A percentile compares a stretch with the other conserved stretches of the same genome.
Evolutionary conservation across 2,113 vertebrate species (phyloP).

Genomic region (Cynoglossus semilaevis): DNA sequence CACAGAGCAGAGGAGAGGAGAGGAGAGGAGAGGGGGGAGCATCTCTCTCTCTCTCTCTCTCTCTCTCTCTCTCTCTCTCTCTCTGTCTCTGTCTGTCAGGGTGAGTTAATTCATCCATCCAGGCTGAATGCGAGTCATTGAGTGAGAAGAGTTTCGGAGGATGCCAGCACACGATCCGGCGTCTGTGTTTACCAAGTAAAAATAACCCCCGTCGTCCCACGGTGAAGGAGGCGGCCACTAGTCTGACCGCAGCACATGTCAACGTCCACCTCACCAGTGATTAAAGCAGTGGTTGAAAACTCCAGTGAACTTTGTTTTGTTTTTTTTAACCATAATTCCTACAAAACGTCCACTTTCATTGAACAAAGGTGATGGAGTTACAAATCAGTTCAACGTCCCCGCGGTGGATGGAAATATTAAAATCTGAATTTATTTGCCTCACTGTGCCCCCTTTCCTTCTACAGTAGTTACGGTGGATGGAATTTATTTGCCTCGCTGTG

Average conservation of each 20-base stretch:
- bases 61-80: conserved; percentile 5
- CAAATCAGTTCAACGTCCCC: too few relatives aligned
- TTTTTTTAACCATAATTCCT: too few relatives aligned
- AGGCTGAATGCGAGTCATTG: conserved; percentile 32
- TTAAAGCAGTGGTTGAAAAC: too few relatives aligned
- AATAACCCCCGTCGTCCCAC: conserved; percentile 41
- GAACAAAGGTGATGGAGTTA: too few relatives aligned
- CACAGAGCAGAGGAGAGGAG: conserved; percentile 2
- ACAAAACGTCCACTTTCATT: too few relatives aligned
- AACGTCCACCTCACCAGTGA: background rate
- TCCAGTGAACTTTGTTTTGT: too few relatives aligned
- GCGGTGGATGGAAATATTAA: too few relatives aligned
- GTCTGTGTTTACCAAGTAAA: conserved; percentile 37
- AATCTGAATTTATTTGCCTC: too few relatives aligned
- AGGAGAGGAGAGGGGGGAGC: conserved; percentile 12
- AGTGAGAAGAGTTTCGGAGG: conserved; percentile 19
- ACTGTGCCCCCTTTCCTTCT: too few relatives aligned
- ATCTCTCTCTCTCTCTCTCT: conserved; percentile 1
- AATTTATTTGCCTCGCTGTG: too few relatives aligned
- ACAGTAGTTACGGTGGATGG: too few relatives aligned
- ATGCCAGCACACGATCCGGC: conserved; percentile 40
- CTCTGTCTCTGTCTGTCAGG: conserved; percentile 6
- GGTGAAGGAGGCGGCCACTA: background rate
- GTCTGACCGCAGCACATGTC: conserved; percentile 40
- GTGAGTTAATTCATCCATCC: conserved; percentile 22